Base-by-base conservation (phyloP, 2,888 invertebrate genomes). In the Chrysolina haemoptera region DNA sequence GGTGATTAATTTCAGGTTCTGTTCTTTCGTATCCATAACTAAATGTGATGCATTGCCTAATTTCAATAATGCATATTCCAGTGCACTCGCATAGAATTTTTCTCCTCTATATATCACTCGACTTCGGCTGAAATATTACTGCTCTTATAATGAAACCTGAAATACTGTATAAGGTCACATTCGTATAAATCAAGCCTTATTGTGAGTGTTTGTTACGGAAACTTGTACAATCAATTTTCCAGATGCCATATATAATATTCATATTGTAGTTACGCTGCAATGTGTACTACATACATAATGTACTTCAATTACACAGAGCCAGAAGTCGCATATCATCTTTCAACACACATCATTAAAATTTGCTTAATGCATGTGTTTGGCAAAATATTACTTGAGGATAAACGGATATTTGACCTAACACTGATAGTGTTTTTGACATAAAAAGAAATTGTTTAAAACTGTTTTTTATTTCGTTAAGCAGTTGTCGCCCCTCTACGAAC, bases 31-130 rank as follows among this genome's bases (percentile, higher is more conserved):
- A 35, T 59, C n/a, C 16, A 27, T 59, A n/a, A 59, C 27, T n/a
- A 27, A 27, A 59, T 59, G 50, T 50, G 59, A 59, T 59, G 59
- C 59, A 59, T 35, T 59, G 59, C 59, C 27, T 59, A 35, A 59
- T 59, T 59, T 59, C n/a, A 59, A 59, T 59, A 59, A 59, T 35
- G 59, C 35, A 59, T 59, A 27, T 59, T n/a, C 35, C 59, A 59
- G 35, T 59, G 59, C n/a, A 59, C 59, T 59, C 59, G 59, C 59
- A 59, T 22, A 59, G 35, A 59, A n/a, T 59, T 59, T 59, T 59
- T 16, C 9, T 59, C 59, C 16, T n/a, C 59, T 59, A 59, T 59
- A 59, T 59, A n/a, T 59, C 35, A 59, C 59, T 59, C 59, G 35
- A 59, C 59, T 59, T n/a, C 50, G 18, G 22, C 59, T 59, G 59